phyloP scores from a whole-genome alignment of 2,113 vertebrate genomes.

The Prolemur simus region DNA sequence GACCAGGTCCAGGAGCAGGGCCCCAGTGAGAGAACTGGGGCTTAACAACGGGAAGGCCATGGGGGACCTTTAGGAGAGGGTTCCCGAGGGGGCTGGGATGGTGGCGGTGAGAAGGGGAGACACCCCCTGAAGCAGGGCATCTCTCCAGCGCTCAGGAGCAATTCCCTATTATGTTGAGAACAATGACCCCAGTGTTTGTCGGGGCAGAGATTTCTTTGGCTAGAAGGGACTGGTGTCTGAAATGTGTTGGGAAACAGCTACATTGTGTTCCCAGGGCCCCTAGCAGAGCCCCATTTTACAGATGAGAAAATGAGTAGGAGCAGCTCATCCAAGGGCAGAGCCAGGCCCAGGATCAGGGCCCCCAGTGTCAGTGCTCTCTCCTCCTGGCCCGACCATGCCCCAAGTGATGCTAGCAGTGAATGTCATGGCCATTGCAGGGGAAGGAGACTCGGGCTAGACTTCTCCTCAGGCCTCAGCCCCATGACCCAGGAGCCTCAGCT shows the following conservation, averaged over 20 bases:
- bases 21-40: not conserved
- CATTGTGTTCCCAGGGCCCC: not conserved
- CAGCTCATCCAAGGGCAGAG: not conserved
- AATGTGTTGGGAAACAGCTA: not conserved
- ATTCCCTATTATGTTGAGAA: not conserved
- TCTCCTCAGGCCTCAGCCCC: not conserved
- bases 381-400: not conserved
- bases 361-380: not conserved
- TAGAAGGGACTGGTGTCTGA: not conserved
- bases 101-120: not conserved
- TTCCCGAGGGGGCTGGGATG: not conserved
- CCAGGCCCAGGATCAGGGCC: no score
- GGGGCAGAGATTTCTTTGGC: not conserved
- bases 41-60: not conserved
- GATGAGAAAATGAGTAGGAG: not conserved
- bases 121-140: accelerated
- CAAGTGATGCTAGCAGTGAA: not conserved
- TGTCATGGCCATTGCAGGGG: accelerated
- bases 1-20: not conserved
- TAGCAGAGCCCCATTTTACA: not conserved
- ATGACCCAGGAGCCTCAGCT: not conserved
- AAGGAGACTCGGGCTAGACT: not conserved
- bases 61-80: no score
- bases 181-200: not conserved
- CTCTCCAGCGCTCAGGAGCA: not conserved